These are phyloP conservation scores for Motacilla tschutschensis DNA, from an alignment of 2,113 vertebrate species.

Conservation along the genomic window DNA sequence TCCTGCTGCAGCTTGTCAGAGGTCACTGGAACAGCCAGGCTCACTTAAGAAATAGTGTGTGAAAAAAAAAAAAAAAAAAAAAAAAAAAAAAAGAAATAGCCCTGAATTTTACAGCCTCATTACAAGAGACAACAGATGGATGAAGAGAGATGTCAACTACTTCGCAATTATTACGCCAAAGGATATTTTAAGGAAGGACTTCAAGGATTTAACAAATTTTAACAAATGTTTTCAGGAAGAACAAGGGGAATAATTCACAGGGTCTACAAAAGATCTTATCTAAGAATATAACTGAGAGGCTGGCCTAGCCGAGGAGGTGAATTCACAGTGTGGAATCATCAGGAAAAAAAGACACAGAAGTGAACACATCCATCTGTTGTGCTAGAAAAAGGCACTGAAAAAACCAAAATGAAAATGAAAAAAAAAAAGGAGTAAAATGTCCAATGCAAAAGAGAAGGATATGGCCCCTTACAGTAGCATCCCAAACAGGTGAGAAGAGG, in stretches of 20 bases:
- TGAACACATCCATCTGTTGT: neutral
- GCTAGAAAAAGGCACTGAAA: neutral
- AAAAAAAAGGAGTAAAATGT: neutral
- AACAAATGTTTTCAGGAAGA: neutral
- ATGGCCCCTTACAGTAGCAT: neutral
- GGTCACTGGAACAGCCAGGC: neutral
- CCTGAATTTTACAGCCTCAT: slow-evolving; percentile 18
- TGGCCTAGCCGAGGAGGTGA: neutral
- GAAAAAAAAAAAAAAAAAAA: neutral
- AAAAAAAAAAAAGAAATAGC: neutral
- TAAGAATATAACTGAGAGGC: neutral
- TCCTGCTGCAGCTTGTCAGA: neutral
- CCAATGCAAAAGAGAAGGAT: neutral
- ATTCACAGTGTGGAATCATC: neutral
- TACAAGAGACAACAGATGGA: slow-evolving; percentile 23
- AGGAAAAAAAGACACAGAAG: neutral
- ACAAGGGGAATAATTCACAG: neutral
- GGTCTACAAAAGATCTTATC: neutral
- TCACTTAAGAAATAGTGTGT: neutral
- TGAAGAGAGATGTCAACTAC: neutral
- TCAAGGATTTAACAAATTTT: neutral
- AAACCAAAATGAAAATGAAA: neutral
- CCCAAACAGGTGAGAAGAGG: neutral
- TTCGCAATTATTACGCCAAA: neutral
- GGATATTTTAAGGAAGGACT: slow-evolving; percentile 25